Conservation (phyloP, 2,888 invertebrate species). For the Amblyjoppa fuscipennis region DNA sequence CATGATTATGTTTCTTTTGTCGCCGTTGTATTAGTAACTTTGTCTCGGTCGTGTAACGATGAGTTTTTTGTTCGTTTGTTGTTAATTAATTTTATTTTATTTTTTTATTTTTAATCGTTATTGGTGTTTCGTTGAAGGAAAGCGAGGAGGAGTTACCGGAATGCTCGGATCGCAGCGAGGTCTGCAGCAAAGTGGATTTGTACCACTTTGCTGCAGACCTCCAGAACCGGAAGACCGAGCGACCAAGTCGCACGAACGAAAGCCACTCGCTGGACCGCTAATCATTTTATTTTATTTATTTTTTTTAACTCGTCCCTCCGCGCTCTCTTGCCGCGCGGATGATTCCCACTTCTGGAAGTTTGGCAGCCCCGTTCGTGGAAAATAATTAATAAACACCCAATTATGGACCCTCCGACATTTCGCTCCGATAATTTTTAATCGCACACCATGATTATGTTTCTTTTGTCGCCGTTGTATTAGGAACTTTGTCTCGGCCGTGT, state of each 20-base stretch:
- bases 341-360: conserved; percentile 16
- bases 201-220: too few species aligned
- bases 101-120: too few species aligned
- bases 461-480: background rate
- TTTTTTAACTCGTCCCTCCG: too few species aligned
- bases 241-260: too few species aligned
- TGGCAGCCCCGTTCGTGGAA: background rate
- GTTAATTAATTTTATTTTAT: background rate
- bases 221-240: too few species aligned
- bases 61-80: conserved; percentile 4
- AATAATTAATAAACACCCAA: conserved; percentile 1
- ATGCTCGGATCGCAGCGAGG: conserved; percentile 90
- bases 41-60: conserved; percentile 1
- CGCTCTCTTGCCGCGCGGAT: conserved; percentile 14
- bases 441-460: too few species aligned
- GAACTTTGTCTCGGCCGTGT: conserved; percentile 1
- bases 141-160: conserved; percentile 93
- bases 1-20: too few species aligned
- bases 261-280: too few species aligned
- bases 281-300: too few species aligned
- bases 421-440: background rate
- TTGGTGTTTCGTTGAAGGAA: conserved; percentile 86
- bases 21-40: background rate
- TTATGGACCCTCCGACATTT: background rate
- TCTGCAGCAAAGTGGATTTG: conserved; percentile 95